A percentile compares a stretch with the other conserved stretches of the same genome.
Evolutionary conservation across 1,140 invertebrate species (phyloP).

Genomic region (Pectinophora gossypiella): DNA sequence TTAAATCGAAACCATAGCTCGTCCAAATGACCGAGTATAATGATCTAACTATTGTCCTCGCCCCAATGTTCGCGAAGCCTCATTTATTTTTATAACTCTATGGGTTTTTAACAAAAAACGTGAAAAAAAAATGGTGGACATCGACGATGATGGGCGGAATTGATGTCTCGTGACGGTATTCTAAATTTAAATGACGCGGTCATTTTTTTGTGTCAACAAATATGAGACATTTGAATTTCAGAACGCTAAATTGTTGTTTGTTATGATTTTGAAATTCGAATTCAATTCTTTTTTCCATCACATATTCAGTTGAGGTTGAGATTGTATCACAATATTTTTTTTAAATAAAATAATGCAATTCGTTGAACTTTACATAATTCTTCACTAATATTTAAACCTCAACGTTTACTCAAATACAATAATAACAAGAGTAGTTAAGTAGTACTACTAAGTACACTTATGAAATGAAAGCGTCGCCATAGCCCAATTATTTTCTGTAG

Average conservation of each 20-base stretch:
- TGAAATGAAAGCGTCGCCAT: not conserved
- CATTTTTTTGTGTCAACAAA: not conserved
- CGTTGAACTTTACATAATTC: too few relatives aligned
- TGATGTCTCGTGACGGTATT: slow-evolving; percentile 51
- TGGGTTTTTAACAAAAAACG: slow-evolving; percentile 59
- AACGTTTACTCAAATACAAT: too few relatives aligned
- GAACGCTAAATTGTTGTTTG: too few relatives aligned
- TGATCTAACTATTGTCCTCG: slow-evolving; percentile 68
- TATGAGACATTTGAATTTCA: too few relatives aligned
- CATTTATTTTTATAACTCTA: slow-evolving; percentile 72
- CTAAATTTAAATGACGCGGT: slow-evolving; percentile 11
- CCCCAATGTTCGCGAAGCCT: slow-evolving; percentile 60
- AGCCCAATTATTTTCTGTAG: slow-evolving; percentile 37
- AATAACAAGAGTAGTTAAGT: too few relatives aligned
- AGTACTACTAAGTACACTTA: too few relatives aligned
- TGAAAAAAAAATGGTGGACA: slow-evolving; percentile 45
- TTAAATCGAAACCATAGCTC: slow-evolving; percentile 32
- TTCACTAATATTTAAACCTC: too few relatives aligned
- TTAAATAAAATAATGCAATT: too few relatives aligned
- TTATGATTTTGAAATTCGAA: too few relatives aligned
- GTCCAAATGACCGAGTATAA: slow-evolving; percentile 68
- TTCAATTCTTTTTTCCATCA: too few relatives aligned
- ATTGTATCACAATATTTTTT: too few relatives aligned
- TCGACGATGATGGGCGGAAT: slow-evolving; percentile 42
- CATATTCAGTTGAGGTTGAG: too few relatives aligned